Percentiles rank a stretch among this genome's conserved stretches.
phyloP scores from a whole-genome alignment of 1,140 invertebrate species.

The Drosophila nigromelanica region DNA sequence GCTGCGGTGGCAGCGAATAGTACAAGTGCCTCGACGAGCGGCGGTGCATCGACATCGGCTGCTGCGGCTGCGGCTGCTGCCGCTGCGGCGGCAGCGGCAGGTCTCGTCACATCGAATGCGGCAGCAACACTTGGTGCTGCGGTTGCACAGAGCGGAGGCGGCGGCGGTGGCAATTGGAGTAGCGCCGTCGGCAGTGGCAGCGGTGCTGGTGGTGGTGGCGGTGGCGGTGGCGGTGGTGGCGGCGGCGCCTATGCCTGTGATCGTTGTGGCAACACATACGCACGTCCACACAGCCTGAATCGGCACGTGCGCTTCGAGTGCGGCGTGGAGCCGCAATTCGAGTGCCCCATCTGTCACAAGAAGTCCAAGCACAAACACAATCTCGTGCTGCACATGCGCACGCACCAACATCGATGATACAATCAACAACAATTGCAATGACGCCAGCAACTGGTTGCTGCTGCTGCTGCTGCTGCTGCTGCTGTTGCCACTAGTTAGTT shows the following conservation, averaged over 20 bases:
- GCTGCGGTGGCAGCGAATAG: slow-evolving; percentile 44
- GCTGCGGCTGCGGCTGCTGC: slow-evolving; percentile 54
- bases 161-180: slow-evolving; percentile 19
- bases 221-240: slow-evolving; percentile 30
- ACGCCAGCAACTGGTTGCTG: slow-evolving; percentile 63
- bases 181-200: slow-evolving; percentile 4
- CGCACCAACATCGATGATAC: slow-evolving; percentile 85
- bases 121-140: slow-evolving; percentile 1
- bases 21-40: slow-evolving; percentile 49
- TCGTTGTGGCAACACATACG: slow-evolving; percentile 86
- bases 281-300: slow-evolving; percentile 86
- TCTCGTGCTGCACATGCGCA: slow-evolving; percentile 86
- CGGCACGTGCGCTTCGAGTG: slow-evolving; percentile 88
- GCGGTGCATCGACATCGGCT: slow-evolving; percentile 66
- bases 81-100: slow-evolving; percentile 16
- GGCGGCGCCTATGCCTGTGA: slow-evolving; percentile 84
- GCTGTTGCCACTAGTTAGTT: slow-evolving; percentile 47
- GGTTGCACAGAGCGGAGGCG: slow-evolving; percentile 16
- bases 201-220: slow-evolving; percentile 4
- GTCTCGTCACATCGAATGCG: slow-evolving; percentile 21
- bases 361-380: slow-evolving; percentile 87
- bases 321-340: slow-evolving; percentile 86
- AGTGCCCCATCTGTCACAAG: slow-evolving; percentile 86
- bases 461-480: slow-evolving; percentile 10
- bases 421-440: slow-evolving; percentile 62